Base-by-base conservation (phyloP, 1,140 invertebrate species). In the Hyles vespertilio region DNA sequence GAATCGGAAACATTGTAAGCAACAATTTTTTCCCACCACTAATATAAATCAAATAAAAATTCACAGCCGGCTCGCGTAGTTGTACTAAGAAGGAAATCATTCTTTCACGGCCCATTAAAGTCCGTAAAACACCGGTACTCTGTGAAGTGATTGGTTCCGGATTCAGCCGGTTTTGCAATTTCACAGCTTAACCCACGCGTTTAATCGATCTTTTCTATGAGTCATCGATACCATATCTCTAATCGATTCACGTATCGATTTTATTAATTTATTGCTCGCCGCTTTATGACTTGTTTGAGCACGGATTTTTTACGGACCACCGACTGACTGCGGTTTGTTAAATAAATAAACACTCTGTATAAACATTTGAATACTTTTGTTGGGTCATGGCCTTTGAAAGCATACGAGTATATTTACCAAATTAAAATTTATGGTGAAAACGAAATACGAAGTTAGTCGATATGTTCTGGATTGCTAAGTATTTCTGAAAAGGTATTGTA, bases 121-220 rank as follows among this genome's bases (percentile, higher is more conserved):
- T 10, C 44, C 43, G 46, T 52, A 59, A 60, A 68, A 67, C 53
- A 12, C 22, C 32, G 40, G 52, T 44, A 45, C 40, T 54, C 40
- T 44, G n/a, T 44, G 11, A 76, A 74, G 64, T 65, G 70, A 79
- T 79, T 70, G 61, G 77, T 77, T 79, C 68, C 79, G 73, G 68
- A 56, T 52, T 70, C 64, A 61, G 52, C 62, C 60, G 62, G 64
- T 64, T 67, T 70, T 61, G 63, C 63, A 62, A 79, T 78, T 79
- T 79, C 74, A 79, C 70, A 70, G 70, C 65, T 58, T 58, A 44
- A 51, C 60, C 59, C 61, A 67, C 65, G 67, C 76, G 40, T 62
- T 72, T 70, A 74, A 74, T 73, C 62, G 53, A 58, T 69, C 52
- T 59, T 43, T 50, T 33, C 57, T 59, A 46, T 74, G 70, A 74